phyloP scores from a whole-genome alignment of 2,797 vertebrate genomes.

The Myoxocephalus aenaeus region DNA sequence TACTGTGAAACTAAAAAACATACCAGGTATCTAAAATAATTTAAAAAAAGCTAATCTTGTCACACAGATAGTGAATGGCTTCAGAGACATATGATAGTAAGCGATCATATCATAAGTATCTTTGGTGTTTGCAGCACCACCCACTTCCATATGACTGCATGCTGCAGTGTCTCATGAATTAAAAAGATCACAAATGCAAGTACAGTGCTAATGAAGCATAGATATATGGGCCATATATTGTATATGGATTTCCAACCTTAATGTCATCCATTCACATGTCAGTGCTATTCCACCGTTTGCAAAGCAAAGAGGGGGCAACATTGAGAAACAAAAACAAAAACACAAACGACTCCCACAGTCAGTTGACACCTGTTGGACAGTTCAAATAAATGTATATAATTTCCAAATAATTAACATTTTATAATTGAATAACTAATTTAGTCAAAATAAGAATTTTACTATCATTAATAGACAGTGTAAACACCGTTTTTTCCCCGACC shows the following conservation, averaged over 20 bases:
- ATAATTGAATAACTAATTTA: too few relatives aligned
- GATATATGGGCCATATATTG: slow-evolving; percentile 15
- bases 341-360: not conserved
- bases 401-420: slow-evolving; percentile 14
- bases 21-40: too few relatives aligned
- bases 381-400: slow-evolving; percentile 13
- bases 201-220: slow-evolving; percentile 38
- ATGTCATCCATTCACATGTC: slow-evolving; percentile 10
- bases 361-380: slow-evolving; percentile 10
- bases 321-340: slow-evolving; percentile 13
- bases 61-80: not conserved
- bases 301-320: slow-evolving; percentile 38
- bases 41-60: not conserved
- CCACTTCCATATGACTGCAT: not conserved
- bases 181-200: slow-evolving; percentile 51
- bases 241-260: slow-evolving; percentile 38
- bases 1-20: not conserved
- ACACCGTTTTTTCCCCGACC: not conserved
- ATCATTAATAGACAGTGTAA: slow-evolving; percentile 15
- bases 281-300: slow-evolving; percentile 1
- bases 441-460: not conserved
- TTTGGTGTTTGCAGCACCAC: not conserved
- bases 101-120: not conserved
- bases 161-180: slow-evolving; percentile 17
- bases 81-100: not conserved